These are phyloP conservation scores for Atta colombica DNA, from an alignment of 1,140 invertebrate species.

Conservation along the genomic window DNA sequence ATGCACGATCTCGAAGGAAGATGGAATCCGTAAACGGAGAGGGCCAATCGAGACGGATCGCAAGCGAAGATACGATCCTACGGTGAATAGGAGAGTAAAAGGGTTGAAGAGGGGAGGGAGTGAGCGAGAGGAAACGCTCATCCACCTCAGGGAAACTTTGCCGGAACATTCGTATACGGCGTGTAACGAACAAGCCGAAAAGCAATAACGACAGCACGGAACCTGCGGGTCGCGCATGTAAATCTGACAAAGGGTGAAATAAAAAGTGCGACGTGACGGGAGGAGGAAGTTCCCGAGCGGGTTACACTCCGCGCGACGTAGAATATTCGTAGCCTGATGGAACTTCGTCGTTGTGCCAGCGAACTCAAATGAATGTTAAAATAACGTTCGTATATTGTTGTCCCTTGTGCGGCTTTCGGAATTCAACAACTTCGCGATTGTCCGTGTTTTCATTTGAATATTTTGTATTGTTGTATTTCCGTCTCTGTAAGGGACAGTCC, in stretches of 20 bases:
- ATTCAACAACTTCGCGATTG: constrained; percentile 39
- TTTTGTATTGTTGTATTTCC: background rate
- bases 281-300: constrained; percentile 44
- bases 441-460: constrained; percentile 23
- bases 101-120: background rate
- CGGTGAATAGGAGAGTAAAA: too few relatives aligned
- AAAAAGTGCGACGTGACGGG: constrained; percentile 24
- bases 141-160: constrained; percentile 39
- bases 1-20: constrained; percentile 38
- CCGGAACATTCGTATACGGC: constrained; percentile 13
- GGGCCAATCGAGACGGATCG: constrained; percentile 23
- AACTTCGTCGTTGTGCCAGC: constrained; percentile 28
- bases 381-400: constrained; percentile 41
- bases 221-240: constrained; percentile 48
- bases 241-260: constrained; percentile 54
- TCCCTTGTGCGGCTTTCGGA: background rate
- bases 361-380: constrained; percentile 60
- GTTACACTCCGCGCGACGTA: constrained; percentile 22
- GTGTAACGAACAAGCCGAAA: constrained; percentile 57
- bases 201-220: constrained; percentile 54
- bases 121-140: background rate
- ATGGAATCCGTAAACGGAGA: constrained; percentile 30
- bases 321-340: constrained; percentile 14
- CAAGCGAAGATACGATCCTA: constrained; percentile 7
- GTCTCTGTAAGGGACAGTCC: background rate